Evolutionary conservation across 2,888 invertebrate genomes (phyloP), one percentile per base, ranked within the genome.

Genomic region (Sarcophaga subvicina): DNA sequence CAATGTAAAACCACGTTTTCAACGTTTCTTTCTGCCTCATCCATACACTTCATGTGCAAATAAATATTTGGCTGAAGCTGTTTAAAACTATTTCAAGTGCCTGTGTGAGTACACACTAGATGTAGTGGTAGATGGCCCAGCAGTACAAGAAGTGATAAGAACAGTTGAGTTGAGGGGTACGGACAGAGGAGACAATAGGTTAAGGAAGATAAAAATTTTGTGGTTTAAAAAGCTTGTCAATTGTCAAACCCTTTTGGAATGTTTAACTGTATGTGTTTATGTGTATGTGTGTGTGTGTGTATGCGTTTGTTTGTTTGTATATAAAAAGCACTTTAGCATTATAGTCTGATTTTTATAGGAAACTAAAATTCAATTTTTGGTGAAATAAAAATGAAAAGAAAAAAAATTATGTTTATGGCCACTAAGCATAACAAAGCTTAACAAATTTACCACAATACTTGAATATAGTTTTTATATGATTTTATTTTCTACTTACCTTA

Each of bases 1-100:
- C 91, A 91, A 91, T 91, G 91, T 90, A 89, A 89, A 89, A 89
- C 92, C 92, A 92, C 92, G 92, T 92, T 91, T 91, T 76, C 17
- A 66, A 22, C 17, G 25, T 79, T 73, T 37, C 22, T 69, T 14
- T 73, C 45, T 37, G 10, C 37, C 10, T 2, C 37, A 8, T 37
- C 45, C 70, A 62, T 72, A 25, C 67, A 60, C 63, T 77, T 45
- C 66, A 66, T n/a, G 49, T 75, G 81, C 62, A n/a, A 63, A 63
- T 62, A 75, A 69, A 75, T 84, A 67, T n/a, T 82, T 12, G 25
- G 25, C 27, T 73, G 54, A 37, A 37, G 22, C 25, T 64, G 70
- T 64, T 67, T 77, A 79, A 60, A 82, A 60, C 60, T 22, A 62
- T 75, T 64, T 81, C 78, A 83, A 78, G 77, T 73, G 77, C 17